A percentile compares a stretch with the other conserved stretches of the same genome.
Evolutionary conservation across 2,797 vertebrate genomes (phyloP).

Genomic region (Moxostoma hubbsi): DNA sequence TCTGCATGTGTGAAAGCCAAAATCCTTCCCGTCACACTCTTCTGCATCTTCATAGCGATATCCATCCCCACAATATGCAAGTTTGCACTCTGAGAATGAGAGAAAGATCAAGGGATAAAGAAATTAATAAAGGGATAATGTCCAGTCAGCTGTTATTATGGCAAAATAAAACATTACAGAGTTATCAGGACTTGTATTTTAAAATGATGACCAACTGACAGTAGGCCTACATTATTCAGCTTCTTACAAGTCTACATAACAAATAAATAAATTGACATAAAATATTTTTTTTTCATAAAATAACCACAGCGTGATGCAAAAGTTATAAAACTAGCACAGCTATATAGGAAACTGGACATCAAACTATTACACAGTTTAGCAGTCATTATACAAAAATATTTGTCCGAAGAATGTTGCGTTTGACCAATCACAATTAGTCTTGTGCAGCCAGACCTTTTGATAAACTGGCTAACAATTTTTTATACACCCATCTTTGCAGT

Average conservation of each 20-base stretch:
- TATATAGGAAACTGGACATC: not conserved
- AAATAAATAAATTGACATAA: too few relatives aligned
- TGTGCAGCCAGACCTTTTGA: too few relatives aligned
- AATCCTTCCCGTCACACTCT: constrained; percentile 95
- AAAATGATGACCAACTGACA: too few relatives aligned
- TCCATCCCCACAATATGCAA: constrained; percentile 94
- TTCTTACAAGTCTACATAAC: too few relatives aligned
- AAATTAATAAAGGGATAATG: constrained; percentile 42
- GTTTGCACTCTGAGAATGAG: constrained; percentile 85
- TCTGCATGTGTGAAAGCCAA: constrained; percentile 94
- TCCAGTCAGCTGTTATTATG: not conserved
- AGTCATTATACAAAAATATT: not conserved
- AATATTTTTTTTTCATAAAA: too few relatives aligned
- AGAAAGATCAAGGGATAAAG: constrained; percentile 10
- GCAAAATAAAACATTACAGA: not conserved
- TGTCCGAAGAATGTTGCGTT: not conserved
- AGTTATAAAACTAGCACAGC: not conserved
- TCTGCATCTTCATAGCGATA: constrained; percentile 90
- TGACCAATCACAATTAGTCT: too few relatives aligned
- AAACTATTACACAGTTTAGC: not conserved
- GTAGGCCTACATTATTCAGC: too few relatives aligned
- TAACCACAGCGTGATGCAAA: not conserved
- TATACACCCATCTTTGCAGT: too few relatives aligned
- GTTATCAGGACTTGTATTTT: not conserved
- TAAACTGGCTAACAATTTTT: too few relatives aligned